phyloP scores from a whole-genome alignment of 1,140 invertebrate species.

The Drosophila nasuta region DNA sequence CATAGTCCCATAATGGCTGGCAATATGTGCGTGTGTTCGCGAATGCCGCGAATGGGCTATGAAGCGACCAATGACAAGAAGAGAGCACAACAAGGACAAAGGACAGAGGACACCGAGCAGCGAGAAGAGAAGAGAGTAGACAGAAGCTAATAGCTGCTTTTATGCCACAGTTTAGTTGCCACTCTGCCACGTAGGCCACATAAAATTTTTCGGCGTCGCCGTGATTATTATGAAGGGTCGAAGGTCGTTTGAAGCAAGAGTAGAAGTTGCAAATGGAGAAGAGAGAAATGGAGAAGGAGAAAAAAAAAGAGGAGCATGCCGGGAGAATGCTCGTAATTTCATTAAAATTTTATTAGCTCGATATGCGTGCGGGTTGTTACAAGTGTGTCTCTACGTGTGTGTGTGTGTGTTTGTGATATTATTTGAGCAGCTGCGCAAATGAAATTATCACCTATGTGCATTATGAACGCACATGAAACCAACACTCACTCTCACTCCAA shows the following conservation, averaged over 20 bases:
- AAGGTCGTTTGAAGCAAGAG: slow-evolving; percentile 30
- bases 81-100: slow-evolving; percentile 9
- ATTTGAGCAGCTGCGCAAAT: slow-evolving; percentile 65
- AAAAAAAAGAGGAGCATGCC: slow-evolving; percentile 7
- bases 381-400: slow-evolving; percentile 4
- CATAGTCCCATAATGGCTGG: slow-evolving; percentile 8
- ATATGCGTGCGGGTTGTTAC: slow-evolving; percentile 53
- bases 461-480: slow-evolving; percentile 56
- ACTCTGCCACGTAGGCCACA: slow-evolving; percentile 66
- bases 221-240: slow-evolving; percentile 78
- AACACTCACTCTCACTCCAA: not conserved
- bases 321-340: slow-evolving; percentile 69
- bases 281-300: slow-evolving; percentile 1
- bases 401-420: slow-evolving; percentile 54
- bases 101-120: not conserved
- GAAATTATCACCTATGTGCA: slow-evolving; percentile 81
- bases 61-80: slow-evolving; percentile 37
- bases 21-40: slow-evolving; percentile 49
- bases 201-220: slow-evolving; percentile 58
- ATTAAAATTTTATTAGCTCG: slow-evolving; percentile 82
- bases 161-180: slow-evolving; percentile 71
- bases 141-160: slow-evolving; percentile 75
- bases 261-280: slow-evolving; percentile 10
- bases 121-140: not conserved
- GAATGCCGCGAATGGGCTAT: slow-evolving; percentile 53